Evolutionary conservation across 2,113 vertebrate species (phyloP).

Genomic region (Myocastor coypus): DNA sequence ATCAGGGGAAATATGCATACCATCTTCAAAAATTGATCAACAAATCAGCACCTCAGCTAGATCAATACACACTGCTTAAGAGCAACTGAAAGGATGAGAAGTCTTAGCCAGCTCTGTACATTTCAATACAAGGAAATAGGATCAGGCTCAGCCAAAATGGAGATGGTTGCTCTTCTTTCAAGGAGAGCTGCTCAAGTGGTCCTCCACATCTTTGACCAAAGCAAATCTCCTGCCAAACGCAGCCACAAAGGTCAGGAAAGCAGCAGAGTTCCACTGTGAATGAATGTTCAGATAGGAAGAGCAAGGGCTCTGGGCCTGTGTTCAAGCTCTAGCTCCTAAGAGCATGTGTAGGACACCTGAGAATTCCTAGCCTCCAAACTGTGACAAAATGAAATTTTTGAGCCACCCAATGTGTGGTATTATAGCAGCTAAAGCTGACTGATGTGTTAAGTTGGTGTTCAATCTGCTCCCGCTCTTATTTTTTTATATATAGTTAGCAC

Average conservation of each 20-base stretch:
- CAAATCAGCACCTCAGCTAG: too few relatives aligned
- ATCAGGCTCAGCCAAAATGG: too few relatives aligned
- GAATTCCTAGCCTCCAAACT: background rate
- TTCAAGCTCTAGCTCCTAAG: background rate
- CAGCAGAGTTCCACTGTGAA: background rate
- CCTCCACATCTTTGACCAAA: too few relatives aligned
- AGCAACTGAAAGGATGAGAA: too few relatives aligned
- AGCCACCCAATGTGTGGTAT: background rate
- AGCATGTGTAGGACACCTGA: background rate
- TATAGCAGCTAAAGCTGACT: background rate
- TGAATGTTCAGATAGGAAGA: background rate
- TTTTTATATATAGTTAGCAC: too few relatives aligned
- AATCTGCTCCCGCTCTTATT: background rate
- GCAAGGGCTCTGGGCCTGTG: background rate
- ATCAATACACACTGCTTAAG: too few relatives aligned
- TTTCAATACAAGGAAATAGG: too few relatives aligned
- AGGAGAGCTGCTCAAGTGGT: too few relatives aligned
- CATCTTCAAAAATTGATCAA: too few relatives aligned
- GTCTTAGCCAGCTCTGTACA: too few relatives aligned
- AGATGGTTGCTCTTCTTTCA: too few relatives aligned
- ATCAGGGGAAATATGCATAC: too few relatives aligned
- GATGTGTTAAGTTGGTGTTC: background rate
- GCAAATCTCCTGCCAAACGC: background rate
- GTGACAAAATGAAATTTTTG: background rate
- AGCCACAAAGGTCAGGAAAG: background rate